Percentiles rank a stretch among this genome's conserved stretches.
Evolutionary conservation across 2,888 invertebrate genomes (phyloP).

Genomic region (Philaethria dido): DNA sequence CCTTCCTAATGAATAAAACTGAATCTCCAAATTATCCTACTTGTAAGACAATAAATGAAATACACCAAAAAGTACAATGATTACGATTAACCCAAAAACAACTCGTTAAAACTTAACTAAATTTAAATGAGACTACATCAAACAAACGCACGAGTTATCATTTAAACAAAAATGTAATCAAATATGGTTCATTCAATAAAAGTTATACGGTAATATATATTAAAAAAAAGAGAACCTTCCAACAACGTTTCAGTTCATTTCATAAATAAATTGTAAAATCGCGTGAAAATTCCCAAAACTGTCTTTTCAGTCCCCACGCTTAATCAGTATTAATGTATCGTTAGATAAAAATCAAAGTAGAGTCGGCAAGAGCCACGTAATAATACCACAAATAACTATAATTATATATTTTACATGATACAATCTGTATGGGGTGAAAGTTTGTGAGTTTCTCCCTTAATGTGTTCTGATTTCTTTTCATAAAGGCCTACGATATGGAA

Average conservation of each 20-base stretch:
- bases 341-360: slow-evolving; percentile 30
- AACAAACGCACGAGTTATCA: too few relatives aligned
- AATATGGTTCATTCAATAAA: too few relatives aligned
- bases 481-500: slow-evolving; percentile 5
- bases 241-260: background rate
- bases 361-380: slow-evolving; percentile 29
- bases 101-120: too few relatives aligned
- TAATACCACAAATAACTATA: background rate
- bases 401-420: slow-evolving; percentile 23
- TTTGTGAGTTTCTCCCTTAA: slow-evolving; percentile 9
- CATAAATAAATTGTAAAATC: background rate
- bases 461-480: slow-evolving; percentile 12
- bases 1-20: too few relatives aligned
- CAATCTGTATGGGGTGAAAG: slow-evolving; percentile 14
- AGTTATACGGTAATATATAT: too few relatives aligned
- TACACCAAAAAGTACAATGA: too few relatives aligned
- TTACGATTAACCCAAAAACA: too few relatives aligned
- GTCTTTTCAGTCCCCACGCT: background rate
- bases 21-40: too few relatives aligned
- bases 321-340: slow-evolving; percentile 25
- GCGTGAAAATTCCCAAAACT: background rate
- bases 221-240: too few relatives aligned
- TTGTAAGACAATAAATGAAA: too few relatives aligned
- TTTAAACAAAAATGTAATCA: too few relatives aligned
- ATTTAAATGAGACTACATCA: too few relatives aligned